Percentiles rank a stretch among this genome's conserved stretches.
These are phyloP conservation scores for Cyanocitta stelleri DNA, from an alignment of 2,113 vertebrate genomes.

Conservation along the genomic window DNA sequence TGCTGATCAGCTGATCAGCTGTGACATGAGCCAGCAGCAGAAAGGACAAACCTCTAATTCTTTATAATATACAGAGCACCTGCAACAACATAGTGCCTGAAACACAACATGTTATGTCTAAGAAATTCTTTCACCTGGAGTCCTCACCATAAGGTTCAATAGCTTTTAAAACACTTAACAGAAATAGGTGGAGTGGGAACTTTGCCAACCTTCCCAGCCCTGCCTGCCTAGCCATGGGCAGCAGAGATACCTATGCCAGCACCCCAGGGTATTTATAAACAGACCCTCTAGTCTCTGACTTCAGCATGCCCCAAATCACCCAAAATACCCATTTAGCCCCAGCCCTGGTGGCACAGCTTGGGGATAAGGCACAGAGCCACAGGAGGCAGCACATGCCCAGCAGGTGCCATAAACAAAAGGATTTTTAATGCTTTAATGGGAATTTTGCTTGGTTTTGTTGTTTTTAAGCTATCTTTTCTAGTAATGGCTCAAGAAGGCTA, in stretches of 20 bases:
- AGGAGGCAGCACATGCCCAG: background rate
- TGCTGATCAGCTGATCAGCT: background rate
- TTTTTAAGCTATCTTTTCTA: background rate
- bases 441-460: background rate
- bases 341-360: rapidly evolving
- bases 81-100: background rate
- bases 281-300: background rate
- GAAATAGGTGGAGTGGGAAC: background rate
- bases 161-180: background rate
- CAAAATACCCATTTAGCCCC: background rate
- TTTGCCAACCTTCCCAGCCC: background rate
- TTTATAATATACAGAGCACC: background rate
- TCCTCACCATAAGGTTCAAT: background rate
- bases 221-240: background rate
- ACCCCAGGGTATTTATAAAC: background rate
- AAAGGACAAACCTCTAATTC: background rate
- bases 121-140: background rate
- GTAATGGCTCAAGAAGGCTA: background rate
- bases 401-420: background rate
- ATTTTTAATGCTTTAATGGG: background rate
- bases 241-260: background rate
- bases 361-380: background rate
- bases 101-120: background rate
- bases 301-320: background rate
- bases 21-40: background rate